Base-by-base conservation (phyloP, 2,797 vertebrate species). In the Spinus pinus region DNA sequence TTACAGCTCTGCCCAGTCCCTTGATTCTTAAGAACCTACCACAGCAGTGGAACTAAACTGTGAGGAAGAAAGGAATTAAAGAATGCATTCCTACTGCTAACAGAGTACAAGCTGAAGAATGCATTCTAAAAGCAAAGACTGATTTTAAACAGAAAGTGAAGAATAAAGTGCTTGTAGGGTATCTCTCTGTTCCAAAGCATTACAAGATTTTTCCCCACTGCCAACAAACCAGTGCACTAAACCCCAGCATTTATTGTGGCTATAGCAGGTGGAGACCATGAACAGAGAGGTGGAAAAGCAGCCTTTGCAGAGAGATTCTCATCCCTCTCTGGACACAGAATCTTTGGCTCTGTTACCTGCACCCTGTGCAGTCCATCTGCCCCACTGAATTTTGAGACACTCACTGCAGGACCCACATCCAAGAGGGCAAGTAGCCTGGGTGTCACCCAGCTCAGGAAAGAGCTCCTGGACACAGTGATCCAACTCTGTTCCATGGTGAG, bases 81-180 rank as follows among this genome's bases (percentile, higher is more conserved):
- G 58, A 91, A 81, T 41, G 31, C 53, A 77, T 58, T 94, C 25
- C 65, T 80, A 53, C 66, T 42, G 44, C 61, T 81, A 81, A 54
- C 39, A 54, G 25, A 88, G 42, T 41, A 81, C 31, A 71, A 69
- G 37, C 41, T 73, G 57, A 93, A 58, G 37, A 88, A 57, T 8
- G 49, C 17, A 54, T 81, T 69, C 46, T 37, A 71, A 86, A 88
- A 73, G n/a, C 65, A 82, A 83, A 53, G 12, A 72, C 54, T 18
- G 12, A n/a, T 42, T 88, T 83, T n/a, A 84, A 91, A 86, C 10
- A 62, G 67, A 44, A 83, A 75, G 53, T 17, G 6, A 81, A 82
- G 56, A 86, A 18, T 44, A 66, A 57, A 87, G 31, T 1, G 5
- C 10, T 24, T 20, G 7, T n/a, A 88, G 58, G n/a, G 4, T 33